These are phyloP conservation scores for Nixonia krombeini DNA, from an alignment of 1,140 invertebrate species.

Conservation along the genomic window DNA sequence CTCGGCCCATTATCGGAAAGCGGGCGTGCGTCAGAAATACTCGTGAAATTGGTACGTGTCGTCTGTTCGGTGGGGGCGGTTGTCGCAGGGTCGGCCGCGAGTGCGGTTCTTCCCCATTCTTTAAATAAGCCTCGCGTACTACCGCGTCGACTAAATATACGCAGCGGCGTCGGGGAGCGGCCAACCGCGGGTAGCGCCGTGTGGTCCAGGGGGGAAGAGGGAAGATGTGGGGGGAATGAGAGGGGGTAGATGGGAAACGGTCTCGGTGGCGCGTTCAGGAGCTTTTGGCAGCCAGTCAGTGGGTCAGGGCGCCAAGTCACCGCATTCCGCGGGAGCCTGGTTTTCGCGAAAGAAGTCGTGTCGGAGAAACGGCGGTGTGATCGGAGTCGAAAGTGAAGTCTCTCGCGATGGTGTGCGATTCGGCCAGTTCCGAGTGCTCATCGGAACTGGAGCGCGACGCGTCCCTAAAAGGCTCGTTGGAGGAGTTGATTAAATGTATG, in stretches of 20 bases:
- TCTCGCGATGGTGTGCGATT: slow-evolving; percentile 65
- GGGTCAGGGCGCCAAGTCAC: slow-evolving; percentile 66
- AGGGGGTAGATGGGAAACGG: slow-evolving; percentile 21
- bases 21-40: too few species aligned
- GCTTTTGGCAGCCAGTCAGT: slow-evolving; percentile 68
- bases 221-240: slow-evolving; percentile 10
- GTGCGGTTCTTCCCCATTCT: slow-evolving; percentile 61
- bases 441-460: slow-evolving; percentile 68
- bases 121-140: slow-evolving; percentile 70
- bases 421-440: slow-evolving; percentile 55
- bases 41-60: too few species aligned
- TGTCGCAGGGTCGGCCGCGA: too few species aligned
- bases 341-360: slow-evolving; percentile 8
- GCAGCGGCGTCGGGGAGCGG: slow-evolving; percentile 41
- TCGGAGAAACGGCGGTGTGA: slow-evolving; percentile 20
- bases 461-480: slow-evolving; percentile 78
- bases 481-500: slow-evolving; percentile 85
- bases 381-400: slow-evolving; percentile 28
- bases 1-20: too few species aligned
- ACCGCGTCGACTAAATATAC: slow-evolving; percentile 64
- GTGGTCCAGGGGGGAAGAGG: slow-evolving; percentile 27
- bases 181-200: slow-evolving; percentile 31
- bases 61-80: too few species aligned
- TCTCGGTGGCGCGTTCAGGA: slow-evolving; percentile 45
- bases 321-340: slow-evolving; percentile 56